Percentiles rank a stretch among this genome's conserved stretches.
phyloP scores from a whole-genome alignment of 2,888 invertebrate genomes.

The Nowickia ferox region DNA sequence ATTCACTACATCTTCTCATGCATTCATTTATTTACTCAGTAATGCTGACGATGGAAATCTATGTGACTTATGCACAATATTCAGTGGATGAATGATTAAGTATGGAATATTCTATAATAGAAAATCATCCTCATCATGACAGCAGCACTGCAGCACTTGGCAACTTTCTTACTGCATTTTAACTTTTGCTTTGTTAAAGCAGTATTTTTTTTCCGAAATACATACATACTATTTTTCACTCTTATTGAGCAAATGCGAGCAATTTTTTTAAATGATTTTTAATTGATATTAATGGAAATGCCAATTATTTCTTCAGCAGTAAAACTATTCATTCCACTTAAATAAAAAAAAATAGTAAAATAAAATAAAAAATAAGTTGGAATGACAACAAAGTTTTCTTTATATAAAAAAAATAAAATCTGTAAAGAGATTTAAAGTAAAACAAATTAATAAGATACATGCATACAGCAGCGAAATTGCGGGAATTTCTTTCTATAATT shows the following conservation, averaged over 20 bases:
- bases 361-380: not conserved
- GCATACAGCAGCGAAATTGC: no score
- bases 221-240: constrained; percentile 15
- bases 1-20: constrained; percentile 16
- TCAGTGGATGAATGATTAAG: constrained; percentile 43
- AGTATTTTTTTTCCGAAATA: constrained; percentile 8
- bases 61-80: constrained; percentile 13
- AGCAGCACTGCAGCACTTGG: constrained; percentile 4
- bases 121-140: constrained; percentile 47
- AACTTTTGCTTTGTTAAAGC: constrained; percentile 35
- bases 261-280: constrained; percentile 64
- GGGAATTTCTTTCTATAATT: no score
- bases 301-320: constrained; percentile 35
- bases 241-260: constrained; percentile 31
- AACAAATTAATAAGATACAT: no score
- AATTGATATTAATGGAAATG: constrained; percentile 70
- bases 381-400: constrained; percentile 11
- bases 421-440: constrained; percentile 4
- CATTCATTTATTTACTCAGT: constrained; percentile 4
- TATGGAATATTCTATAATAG: constrained; percentile 50
- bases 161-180: constrained; percentile 45
- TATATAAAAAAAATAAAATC: constrained; percentile 15
- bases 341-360: not conserved
- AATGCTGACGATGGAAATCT: constrained; percentile 46
- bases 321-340: constrained; percentile 26